phyloP scores from a whole-genome alignment of 2,113 vertebrate species.

The Barnardius zonarius region DNA sequence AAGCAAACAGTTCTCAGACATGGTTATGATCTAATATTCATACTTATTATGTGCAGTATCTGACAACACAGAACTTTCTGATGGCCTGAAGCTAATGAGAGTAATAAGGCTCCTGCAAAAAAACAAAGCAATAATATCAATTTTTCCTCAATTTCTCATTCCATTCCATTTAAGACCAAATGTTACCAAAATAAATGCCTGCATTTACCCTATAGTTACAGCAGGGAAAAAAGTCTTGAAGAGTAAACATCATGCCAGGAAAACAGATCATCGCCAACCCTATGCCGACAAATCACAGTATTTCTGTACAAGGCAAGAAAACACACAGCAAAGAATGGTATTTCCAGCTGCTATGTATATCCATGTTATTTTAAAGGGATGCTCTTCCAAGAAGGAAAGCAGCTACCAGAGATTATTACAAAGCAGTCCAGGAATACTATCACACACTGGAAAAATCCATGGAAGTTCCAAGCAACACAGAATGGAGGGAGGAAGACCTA shows the following conservation, averaged over 20 bases:
- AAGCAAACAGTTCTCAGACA: neutral
- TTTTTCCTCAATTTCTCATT: neutral
- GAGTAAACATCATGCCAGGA: neutral
- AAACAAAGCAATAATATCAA: neutral
- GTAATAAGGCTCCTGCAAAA: slow-evolving; percentile 1
- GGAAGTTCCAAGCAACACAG: neutral
- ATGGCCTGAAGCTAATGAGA: slow-evolving; percentile 13
- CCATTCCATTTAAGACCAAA: neutral
- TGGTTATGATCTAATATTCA: slow-evolving; percentile 4
- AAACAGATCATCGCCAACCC: neutral
- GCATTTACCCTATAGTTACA: neutral
- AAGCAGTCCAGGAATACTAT: neutral
- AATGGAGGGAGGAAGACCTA: too few relatives aligned
- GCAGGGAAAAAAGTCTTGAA: neutral
- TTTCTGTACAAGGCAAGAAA: neutral
- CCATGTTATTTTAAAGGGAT: neutral
- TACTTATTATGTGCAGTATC: neutral
- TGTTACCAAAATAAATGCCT: neutral
- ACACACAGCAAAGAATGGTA: neutral
- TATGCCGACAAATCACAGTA: neutral
- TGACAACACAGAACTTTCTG: neutral
- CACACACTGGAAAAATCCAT: neutral
- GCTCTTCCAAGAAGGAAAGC: neutral
- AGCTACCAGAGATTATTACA: neutral
- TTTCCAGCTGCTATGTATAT: neutral